Evolutionary conservation across 1,140 invertebrate species (phyloP).

Genomic region (Hermetia illucens): DNA sequence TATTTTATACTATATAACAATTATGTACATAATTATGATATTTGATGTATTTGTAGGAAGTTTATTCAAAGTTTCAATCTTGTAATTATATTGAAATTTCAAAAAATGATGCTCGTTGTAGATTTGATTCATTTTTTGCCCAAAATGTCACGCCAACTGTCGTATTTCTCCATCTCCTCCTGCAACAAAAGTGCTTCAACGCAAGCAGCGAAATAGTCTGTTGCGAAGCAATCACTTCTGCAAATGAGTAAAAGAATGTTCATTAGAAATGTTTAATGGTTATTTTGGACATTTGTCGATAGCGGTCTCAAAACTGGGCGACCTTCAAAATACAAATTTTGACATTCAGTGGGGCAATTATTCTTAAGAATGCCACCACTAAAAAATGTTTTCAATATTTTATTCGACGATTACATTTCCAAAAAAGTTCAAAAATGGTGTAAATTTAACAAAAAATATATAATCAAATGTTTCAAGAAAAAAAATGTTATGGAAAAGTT

Average conservation of each 20-base stretch:
- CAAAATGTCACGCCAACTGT: slow-evolving; percentile 40
- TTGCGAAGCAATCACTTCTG: slow-evolving; percentile 77
- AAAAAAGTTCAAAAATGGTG: not conserved
- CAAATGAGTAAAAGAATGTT: slow-evolving; percentile 17
- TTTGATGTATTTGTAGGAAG: too few species aligned
- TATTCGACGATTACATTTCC: not conserved
- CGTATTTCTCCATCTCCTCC: slow-evolving; percentile 59
- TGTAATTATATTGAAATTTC: too few species aligned
- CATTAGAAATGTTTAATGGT: not conserved
- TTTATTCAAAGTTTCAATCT: too few species aligned
- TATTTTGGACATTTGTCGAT: not conserved
- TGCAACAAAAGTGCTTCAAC: slow-evolving; percentile 63
- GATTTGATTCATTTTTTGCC: slow-evolving; percentile 27
- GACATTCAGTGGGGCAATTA: not conserved
- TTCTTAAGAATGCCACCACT: not conserved
- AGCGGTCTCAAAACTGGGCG: too few species aligned
- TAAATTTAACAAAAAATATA: not conserved
- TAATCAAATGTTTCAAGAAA: not conserved
- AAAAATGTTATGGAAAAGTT: too few species aligned
- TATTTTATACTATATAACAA: too few species aligned
- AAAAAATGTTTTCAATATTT: not conserved
- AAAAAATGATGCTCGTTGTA: too few species aligned
- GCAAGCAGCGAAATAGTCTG: slow-evolving; percentile 76
- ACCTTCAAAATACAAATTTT: too few species aligned
- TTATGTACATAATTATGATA: too few species aligned